Evolutionary conservation across 2,888 invertebrate genomes (phyloP), one percentile per base, ranked within the genome.

Genomic region (Drosophila histrio): DNA sequence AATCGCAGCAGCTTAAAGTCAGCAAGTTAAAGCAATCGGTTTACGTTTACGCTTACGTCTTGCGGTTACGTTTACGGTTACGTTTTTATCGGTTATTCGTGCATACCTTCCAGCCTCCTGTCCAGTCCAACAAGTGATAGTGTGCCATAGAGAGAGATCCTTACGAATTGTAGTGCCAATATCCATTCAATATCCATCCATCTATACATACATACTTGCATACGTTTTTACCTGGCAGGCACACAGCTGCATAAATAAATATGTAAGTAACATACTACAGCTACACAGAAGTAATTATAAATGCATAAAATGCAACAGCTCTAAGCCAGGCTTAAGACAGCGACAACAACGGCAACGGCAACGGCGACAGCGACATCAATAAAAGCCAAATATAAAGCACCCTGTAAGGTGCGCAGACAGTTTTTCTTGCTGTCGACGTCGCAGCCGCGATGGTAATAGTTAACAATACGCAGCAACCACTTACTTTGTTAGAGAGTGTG

Each of bases 231-330:
- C 72, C 68, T 68, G 72, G 32, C 65, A 32, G 28, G 7, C 32
- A 38, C 44, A 47, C 73, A 70, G 66, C 72, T 70, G 66, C 74
- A 57, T 64, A 39, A 57, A 52, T 24, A 60, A 13, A 39, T 38
- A 53, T 32, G 34, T 71, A 50, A 50, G 47, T 72, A n/a, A n/a
- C n/a, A n/a, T n/a, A n/a, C n/a, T n/a, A 72, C 43, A 60, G 46
- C 61, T 39, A 73, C 57, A 67, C 52, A 63, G 66, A 72, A 86
- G 83, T 82, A 76, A 88, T 86, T 88, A 82, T 88, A 82, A 82
- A 86, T 83, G 86, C 82, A 82, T 82, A 83, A 83, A 88, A 73
- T 73, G 77, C 72, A 87, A 65, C 80, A 47, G 52, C 76, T 67
- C 57, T 63, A 62, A 72, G 74, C 73, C 74, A 56, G 75, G 78